A percentile compares a stretch with the other conserved stretches of the same genome.
Conservation (phyloP, 2,797 vertebrate genomes). For the Cossypha caffra region DNA sequence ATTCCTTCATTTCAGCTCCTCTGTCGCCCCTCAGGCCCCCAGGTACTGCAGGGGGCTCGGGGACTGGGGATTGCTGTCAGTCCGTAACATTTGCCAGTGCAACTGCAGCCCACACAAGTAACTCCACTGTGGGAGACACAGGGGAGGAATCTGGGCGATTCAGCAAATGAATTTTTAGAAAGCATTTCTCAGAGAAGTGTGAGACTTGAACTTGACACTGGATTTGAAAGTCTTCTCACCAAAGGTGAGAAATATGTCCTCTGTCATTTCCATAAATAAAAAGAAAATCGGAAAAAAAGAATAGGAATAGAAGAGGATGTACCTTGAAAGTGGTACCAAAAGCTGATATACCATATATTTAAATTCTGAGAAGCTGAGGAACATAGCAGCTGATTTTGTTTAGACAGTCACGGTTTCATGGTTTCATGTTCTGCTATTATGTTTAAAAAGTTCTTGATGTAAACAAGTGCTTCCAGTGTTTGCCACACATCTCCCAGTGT, state of each 20-base stretch:
- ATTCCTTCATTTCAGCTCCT: neutral
- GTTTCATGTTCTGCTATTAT: neutral
- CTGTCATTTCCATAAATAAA: neutral
- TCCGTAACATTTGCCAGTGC: no score
- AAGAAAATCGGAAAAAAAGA: neutral
- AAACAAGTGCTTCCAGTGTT: neutral
- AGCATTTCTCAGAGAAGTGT: neutral
- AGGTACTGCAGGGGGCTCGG: fast-evolving
- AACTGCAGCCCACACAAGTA: neutral
- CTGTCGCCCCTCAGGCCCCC: no score
- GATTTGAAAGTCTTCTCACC: neutral
- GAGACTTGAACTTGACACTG: neutral
- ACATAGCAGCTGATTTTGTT: neutral
- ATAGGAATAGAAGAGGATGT: neutral
- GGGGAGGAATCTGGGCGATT: neutral
- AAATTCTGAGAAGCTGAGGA: neutral
- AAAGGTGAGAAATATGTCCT: neutral
- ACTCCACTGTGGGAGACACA: neutral
- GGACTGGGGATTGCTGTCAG: neutral
- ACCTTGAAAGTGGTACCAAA: neutral
- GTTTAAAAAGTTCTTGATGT: neutral
- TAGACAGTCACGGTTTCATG: neutral
- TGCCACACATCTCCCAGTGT: neutral
- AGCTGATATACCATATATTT: neutral
- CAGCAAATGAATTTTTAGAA: neutral